Percentiles rank a stretch among this genome's conserved stretches.
Conservation (phyloP, 2,888 invertebrate species). For the Melikaiella ostensackeni region DNA sequence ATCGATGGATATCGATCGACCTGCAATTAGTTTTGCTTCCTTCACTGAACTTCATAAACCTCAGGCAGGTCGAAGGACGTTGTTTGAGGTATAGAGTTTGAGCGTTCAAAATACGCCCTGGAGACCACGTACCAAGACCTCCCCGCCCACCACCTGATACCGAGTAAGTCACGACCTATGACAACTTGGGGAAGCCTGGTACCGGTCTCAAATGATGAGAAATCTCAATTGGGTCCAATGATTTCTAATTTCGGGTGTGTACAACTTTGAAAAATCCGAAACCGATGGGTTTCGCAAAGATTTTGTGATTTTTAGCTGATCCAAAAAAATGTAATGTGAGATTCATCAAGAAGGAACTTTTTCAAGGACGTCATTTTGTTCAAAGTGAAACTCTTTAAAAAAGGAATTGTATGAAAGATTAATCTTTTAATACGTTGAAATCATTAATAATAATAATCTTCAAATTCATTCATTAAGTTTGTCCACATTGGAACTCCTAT, state of each 20-base stretch:
- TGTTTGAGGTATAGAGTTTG: neutral
- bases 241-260: neutral
- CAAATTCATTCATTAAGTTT: too few species aligned
- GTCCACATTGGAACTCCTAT: too few species aligned
- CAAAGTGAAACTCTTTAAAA: too few species aligned
- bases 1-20: slow-evolving; percentile 73
- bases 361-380: too few species aligned
- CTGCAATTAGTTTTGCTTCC: slow-evolving; percentile 62
- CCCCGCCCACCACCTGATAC: slow-evolving; percentile 16
- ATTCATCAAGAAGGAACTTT: too few species aligned
- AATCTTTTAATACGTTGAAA: too few species aligned
- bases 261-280: too few species aligned
- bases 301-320: too few species aligned
- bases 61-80: slow-evolving; percentile 6
- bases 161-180: slow-evolving; percentile 26
- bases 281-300: too few species aligned
- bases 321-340: too few species aligned
- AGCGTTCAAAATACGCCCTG: neutral
- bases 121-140: neutral
- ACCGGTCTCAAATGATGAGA: neutral
- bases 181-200: slow-evolving; percentile 14
- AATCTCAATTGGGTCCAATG: neutral
- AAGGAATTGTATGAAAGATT: too few species aligned
- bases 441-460: too few species aligned
- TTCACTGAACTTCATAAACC: slow-evolving; percentile 42